Conservation (phyloP, 2,888 invertebrate genomes). For the Spicauda simplicius region DNA sequence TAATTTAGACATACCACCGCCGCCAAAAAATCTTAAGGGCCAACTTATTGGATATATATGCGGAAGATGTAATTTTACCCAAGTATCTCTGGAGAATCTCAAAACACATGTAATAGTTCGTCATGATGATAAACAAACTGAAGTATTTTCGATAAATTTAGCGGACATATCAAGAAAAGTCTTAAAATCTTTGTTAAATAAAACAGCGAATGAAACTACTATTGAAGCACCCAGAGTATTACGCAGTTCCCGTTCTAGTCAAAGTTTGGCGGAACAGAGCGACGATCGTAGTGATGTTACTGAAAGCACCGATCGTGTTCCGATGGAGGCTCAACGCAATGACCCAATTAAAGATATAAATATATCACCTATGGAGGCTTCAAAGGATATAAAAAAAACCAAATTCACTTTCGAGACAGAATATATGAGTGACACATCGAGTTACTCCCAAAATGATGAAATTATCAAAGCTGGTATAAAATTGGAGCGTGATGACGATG, state of each 20-base stretch:
- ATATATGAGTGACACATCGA: slow-evolving; percentile 48
- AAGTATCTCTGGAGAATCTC: slow-evolving; percentile 85
- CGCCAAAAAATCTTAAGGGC: slow-evolving; percentile 66
- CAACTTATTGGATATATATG: slow-evolving; percentile 87
- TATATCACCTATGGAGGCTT: background rate
- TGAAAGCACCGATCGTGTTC: slow-evolving; percentile 45
- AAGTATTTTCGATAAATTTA: slow-evolving; percentile 73
- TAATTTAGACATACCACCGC: slow-evolving; percentile 70
- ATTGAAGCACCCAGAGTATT: slow-evolving; percentile 42
- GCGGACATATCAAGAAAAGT: slow-evolving; percentile 60
- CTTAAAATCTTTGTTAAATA: slow-evolving; percentile 50
- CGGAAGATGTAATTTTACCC: slow-evolving; percentile 89
- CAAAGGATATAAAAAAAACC: slow-evolving; percentile 51
- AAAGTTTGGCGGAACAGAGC: slow-evolving; percentile 49
- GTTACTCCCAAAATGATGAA: slow-evolving; percentile 37
- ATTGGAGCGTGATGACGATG: slow-evolving; percentile 42
- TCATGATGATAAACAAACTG: slow-evolving; percentile 78
- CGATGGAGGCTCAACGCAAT: background rate
- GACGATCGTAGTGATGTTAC: slow-evolving; percentile 53
- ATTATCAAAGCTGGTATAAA: slow-evolving; percentile 37
- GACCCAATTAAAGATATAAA: slow-evolving; percentile 3
- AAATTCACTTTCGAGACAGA: slow-evolving; percentile 71
- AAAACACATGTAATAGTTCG: slow-evolving; percentile 86
- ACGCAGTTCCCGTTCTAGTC: slow-evolving; percentile 55
- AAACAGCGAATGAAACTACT: slow-evolving; percentile 34